Evolutionary conservation across 2,888 invertebrate species (phyloP), one percentile per base, ranked within the genome.

Genomic region (Eristalinus sepulchralis): DNA sequence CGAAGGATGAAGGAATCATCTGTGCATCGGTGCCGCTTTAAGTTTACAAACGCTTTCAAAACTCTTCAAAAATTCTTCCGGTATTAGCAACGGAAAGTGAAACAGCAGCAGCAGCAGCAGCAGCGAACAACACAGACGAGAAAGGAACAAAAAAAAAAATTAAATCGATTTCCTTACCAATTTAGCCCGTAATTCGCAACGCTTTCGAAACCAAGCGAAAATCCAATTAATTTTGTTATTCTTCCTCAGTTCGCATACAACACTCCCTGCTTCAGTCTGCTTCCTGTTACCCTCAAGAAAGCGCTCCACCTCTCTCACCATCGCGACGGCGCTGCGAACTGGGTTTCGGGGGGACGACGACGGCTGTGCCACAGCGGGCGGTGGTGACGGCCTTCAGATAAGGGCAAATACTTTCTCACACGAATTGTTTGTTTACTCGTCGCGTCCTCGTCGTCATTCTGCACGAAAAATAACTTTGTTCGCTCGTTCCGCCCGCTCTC

Each of bases 141-240:
- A 53, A n/a, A n/a, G n/a, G n/a, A n/a, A n/a, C n/a, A n/a, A 6
- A 9, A 53, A 24, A 57, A 57, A 17, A 11, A 57, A 57, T 11
- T 57, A 27, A 57, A 27, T 57, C 57, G 24, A 57, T 24, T 22
- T 57, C 24, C 11, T 57, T 57, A 27, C 57, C 57, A 57, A 57
- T 57, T 57, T 57, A 57, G 57, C 13, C 6, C 24, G 22, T 76
- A 84, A 72, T 84, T 84, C 59, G 71, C 71, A 79, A 70, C 63
- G 76, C 81, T 72, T 76, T 63, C 66, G 81, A 84, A 84, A 75
- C 81, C 81, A 84, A 84, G 81, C 81, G 76, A 84, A 81, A 84
- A 84, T 62, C 84, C 84, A 80, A 84, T 81, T 84, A 81, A 72
- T 81, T 81, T 84, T 81, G 62, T 76, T 84, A 75, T 70, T 83